phyloP scores from a whole-genome alignment of 2,888 invertebrate species.

The Acanthoscelides obtectus region DNA sequence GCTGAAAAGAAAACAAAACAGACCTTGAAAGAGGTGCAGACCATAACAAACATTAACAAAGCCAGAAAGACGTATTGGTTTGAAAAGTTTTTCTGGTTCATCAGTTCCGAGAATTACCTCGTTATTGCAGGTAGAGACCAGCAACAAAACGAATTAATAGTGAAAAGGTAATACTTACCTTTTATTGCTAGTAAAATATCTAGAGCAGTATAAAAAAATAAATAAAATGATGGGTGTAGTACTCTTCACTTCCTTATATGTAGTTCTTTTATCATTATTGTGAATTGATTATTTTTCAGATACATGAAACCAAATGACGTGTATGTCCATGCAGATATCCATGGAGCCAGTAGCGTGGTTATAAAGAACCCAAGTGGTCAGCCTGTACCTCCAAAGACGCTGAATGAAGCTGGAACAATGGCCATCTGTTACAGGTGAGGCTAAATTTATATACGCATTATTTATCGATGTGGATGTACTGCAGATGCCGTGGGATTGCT shows the following conservation, averaged over 20 bases:
- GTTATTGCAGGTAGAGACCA: constrained; percentile 95
- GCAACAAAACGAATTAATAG: constrained; percentile 96
- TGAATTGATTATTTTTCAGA: constrained; percentile 28
- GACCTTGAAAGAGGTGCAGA: constrained; percentile 84
- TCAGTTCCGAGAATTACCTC: constrained; percentile 91
- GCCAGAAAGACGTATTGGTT: constrained; percentile 96
- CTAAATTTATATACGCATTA: too few species aligned
- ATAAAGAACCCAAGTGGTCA: constrained; percentile 76
- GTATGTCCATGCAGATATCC: constrained; percentile 95
- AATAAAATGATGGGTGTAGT: too few species aligned
- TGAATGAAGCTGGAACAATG: constrained; percentile 95
- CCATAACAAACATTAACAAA: constrained; percentile 88
- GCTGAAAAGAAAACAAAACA: constrained; percentile 94
- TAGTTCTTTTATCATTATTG: too few species aligned
- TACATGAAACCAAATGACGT: constrained; percentile 80
- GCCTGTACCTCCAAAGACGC: constrained; percentile 86
- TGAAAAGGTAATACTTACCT: constrained; percentile 83
- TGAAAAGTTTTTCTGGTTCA: constrained; percentile 99
- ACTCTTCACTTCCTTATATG: too few species aligned
- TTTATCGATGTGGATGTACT: too few species aligned
- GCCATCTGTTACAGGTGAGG: constrained; percentile 86
- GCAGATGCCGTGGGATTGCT: too few species aligned
- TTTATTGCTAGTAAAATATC: too few species aligned
- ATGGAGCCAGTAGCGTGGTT: constrained; percentile 87
- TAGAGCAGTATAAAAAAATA: too few species aligned